Percentiles rank a stretch among this genome's conserved stretches.
These are phyloP conservation scores for Astatotilapia flaviijosephi DNA, from an alignment of 2,113 vertebrate genomes.

Conservation along the genomic window DNA sequence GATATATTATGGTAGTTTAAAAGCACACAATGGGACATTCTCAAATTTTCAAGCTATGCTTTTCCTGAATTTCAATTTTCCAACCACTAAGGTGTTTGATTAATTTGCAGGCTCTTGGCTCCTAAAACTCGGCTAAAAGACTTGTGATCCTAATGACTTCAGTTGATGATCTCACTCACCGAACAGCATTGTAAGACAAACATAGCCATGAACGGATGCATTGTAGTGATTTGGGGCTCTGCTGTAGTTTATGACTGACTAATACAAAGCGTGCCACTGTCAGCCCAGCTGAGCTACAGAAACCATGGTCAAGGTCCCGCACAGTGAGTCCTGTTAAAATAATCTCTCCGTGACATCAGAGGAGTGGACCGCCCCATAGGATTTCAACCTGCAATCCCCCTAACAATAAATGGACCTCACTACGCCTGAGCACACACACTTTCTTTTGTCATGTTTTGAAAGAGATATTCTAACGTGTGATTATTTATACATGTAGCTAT, in stretches of 20 bases:
- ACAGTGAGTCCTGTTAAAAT: slow-evolving; percentile 58
- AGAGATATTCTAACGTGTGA: neutral
- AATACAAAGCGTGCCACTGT: slow-evolving; percentile 63
- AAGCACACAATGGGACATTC: slow-evolving; percentile 1
- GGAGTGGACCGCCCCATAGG: neutral
- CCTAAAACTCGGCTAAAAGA: neutral
- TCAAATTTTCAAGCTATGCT: neutral
- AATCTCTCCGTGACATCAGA: slow-evolving; percentile 57
- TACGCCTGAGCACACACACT: neutral
- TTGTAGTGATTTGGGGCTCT: slow-evolving; percentile 43
- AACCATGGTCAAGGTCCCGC: slow-evolving; percentile 46
- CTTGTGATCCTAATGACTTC: neutral
- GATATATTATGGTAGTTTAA: neutral
- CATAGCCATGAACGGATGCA: slow-evolving; percentile 58
- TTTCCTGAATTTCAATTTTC: neutral
- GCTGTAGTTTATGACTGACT: slow-evolving; percentile 41
- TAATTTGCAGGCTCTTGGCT: neutral
- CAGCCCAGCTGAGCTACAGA: slow-evolving; percentile 16
- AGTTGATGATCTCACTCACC: slow-evolving; percentile 48
- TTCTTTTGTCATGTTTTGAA: neutral
- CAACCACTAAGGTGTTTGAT: neutral
- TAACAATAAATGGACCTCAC: neutral
- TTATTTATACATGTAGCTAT: slow-evolving; percentile 14
- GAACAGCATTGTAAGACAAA: slow-evolving; percentile 39
- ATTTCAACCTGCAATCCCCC: neutral